phyloP scores from a whole-genome alignment of 2,113 vertebrate genomes.

The Holacanthus passer region DNA sequence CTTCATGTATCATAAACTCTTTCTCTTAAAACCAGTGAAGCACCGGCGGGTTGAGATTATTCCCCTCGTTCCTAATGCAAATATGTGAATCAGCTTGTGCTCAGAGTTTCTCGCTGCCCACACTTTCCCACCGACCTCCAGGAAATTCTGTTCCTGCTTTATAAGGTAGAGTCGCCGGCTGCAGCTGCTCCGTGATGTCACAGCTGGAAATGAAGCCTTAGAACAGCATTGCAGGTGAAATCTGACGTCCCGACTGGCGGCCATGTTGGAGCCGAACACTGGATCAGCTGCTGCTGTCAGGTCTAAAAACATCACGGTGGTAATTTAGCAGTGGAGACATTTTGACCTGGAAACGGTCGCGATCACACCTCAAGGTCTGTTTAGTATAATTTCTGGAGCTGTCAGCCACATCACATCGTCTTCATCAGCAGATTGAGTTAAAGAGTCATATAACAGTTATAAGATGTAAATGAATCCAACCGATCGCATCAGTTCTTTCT shows the following conservation, averaged over 20 bases:
- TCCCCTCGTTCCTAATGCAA: background rate
- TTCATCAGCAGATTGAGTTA: background rate
- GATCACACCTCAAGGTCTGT: too few relatives aligned
- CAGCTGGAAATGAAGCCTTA: background rate
- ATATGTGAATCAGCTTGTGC: background rate
- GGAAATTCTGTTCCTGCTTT: background rate
- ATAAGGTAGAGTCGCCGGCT: background rate
- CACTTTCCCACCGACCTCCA: constrained; percentile 1
- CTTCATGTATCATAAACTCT: background rate
- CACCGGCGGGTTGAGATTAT: background rate
- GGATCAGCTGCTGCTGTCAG: background rate
- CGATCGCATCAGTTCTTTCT: too few relatives aligned
- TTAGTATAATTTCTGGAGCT: background rate
- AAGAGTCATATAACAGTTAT: too few relatives aligned
- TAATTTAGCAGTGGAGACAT: too few relatives aligned
- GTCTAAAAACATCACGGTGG: background rate
- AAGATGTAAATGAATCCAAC: too few relatives aligned
- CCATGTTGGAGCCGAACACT: background rate
- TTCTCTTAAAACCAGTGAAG: background rate
- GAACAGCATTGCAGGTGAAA: background rate
- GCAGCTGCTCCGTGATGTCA: background rate
- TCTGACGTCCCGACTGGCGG: background rate
- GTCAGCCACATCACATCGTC: background rate
- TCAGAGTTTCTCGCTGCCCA: background rate
- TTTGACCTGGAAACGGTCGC: background rate